Base-by-base conservation (phyloP, 2,797 vertebrate genomes). In the Phrynocephalus guinanensis region DNA sequence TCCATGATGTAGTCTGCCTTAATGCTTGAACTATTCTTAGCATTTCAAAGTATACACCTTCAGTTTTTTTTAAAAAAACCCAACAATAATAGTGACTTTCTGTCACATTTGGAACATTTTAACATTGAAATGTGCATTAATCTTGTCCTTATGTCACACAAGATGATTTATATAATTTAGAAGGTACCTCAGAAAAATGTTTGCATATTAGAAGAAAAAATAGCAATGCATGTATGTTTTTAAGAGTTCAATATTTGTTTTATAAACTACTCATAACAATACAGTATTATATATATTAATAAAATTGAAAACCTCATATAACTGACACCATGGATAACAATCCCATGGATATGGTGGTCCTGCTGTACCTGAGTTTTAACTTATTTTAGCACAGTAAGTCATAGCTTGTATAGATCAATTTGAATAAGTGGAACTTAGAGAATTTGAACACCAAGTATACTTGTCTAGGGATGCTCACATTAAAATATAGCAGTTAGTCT, bases 21-120 rank as follows among this genome's bases (percentile, higher is more conserved):
- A 15, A 38, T 60, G 66, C 26, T 20, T 28, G n/a, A 33, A 52
- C 38, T 66, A 33, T 8, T 79, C 6, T 60, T 66, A 84, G 33
- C 1, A 33, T 56, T 28, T 79, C 24, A 50, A 33, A 3, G 6
- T 68, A 83, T 83, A 73, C 33, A 24, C 6, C 38, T 68, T 16
- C 48, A 28, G 10, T 85, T 67, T 91, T 22, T 60, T 91, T 22
- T 60, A 7, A 79, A 76, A 10, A 56, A 6, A 7, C 7, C 26
- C 84, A 70, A 44, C 79, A 71, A n/a, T 16, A 72, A 1, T 6
- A 44, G 0, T 7, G 2, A 0, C n/a, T 87, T 0, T 0, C 0
- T 80, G 15, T 10, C 67, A 0, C 0, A 20, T 73, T 22, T 56
- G 56, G 11, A 79, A 30, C 33, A 28, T 33, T 60, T 71, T 71